Evolutionary conservation across 2,797 vertebrate species (phyloP).

Genomic region (Crypturellus tataupa): DNA sequence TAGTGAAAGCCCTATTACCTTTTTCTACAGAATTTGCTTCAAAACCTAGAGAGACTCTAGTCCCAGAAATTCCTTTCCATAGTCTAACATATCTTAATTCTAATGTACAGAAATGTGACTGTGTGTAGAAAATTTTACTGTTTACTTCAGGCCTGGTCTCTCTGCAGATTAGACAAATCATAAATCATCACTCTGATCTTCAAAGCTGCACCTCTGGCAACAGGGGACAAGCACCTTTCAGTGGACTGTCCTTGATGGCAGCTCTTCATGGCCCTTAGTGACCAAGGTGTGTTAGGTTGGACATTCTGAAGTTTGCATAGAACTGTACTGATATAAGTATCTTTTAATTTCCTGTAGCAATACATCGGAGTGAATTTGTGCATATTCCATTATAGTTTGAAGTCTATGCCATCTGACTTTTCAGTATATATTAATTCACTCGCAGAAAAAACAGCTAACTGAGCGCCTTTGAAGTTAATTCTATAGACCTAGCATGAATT

Average conservation of each 20-base stretch:
- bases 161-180: conserved; percentile 19
- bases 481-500: conserved; percentile 23
- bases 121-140: background rate
- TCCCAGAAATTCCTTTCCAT: background rate
- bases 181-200: background rate
- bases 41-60: background rate
- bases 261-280: background rate
- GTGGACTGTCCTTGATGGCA: background rate
- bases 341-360: conserved; percentile 22
- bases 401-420: conserved; percentile 48
- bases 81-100: background rate
- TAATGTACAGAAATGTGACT: conserved; percentile 2
- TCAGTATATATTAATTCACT: conserved; percentile 40
- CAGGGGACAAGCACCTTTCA: background rate
- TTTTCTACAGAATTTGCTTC: background rate
- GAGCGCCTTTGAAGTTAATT: conserved; percentile 65
- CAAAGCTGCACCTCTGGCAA: background rate
- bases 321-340: conserved; percentile 33
- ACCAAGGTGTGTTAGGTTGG: conserved; percentile 33
- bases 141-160: conserved; percentile 21
- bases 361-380: background rate
- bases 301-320: conserved; percentile 37
- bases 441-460: conserved; percentile 32
- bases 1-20: background rate
- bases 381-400: conserved; percentile 52